These are phyloP conservation scores for Lycocerus yunnanus DNA, from an alignment of 2,888 invertebrate genomes.

Conservation along the genomic window DNA sequence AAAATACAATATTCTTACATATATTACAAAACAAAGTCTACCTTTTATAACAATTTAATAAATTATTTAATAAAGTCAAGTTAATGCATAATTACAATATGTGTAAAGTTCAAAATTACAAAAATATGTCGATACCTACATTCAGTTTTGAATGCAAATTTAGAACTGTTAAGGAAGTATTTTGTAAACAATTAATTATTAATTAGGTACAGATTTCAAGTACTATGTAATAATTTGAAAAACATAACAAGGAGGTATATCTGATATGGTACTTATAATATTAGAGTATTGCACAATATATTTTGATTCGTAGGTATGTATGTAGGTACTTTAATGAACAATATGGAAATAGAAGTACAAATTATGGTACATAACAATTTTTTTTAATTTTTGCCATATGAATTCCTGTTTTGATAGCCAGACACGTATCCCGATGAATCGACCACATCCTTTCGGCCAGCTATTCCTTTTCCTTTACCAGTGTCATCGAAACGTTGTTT, in stretches of 20 bases:
- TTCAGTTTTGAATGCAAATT: background rate
- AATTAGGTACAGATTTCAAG: no score
- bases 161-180: background rate
- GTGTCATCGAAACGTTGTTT: constrained; percentile 81
- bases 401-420: constrained; percentile 84
- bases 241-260: background rate
- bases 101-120: background rate
- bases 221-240: background rate
- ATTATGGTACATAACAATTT: background rate
- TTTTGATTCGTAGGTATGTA: background rate
- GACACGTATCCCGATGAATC: constrained; percentile 76
- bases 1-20: background rate
- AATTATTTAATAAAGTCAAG: background rate
- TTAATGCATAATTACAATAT: background rate
- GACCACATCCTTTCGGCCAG: constrained; percentile 75
- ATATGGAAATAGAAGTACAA: background rate
- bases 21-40: background rate
- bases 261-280: background rate
- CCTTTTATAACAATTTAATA: background rate
- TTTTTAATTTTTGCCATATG: constrained; percentile 62
- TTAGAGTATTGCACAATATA: background rate
- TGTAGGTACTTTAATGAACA: background rate
- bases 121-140: background rate
- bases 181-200: background rate
- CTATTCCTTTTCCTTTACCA: constrained; percentile 82